These are phyloP conservation scores for Morbakka virulenta DNA, from an alignment of 30 jellyfish, hydroid and myxozoan genomes.

Conservation along the genomic window DNA sequence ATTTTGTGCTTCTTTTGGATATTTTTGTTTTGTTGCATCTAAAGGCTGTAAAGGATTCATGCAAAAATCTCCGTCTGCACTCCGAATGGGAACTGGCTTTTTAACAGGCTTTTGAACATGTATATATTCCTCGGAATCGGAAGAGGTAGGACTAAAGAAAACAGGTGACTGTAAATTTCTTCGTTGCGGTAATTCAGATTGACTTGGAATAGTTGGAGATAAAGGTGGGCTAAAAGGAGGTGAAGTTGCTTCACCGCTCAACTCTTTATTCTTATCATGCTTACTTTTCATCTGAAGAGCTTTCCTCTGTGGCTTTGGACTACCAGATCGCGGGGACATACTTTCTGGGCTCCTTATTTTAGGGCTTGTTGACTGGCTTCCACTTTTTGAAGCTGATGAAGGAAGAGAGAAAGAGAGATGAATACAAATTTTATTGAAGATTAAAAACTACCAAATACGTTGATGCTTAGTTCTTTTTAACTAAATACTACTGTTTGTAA, in stretches of 20 bases:
- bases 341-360: neutral
- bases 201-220: neutral
- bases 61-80: neutral
- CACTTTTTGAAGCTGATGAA: neutral
- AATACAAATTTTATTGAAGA: too few relatives aligned
- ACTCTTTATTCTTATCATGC: neutral
- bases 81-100: neutral
- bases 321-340: neutral
- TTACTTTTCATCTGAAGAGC: neutral
- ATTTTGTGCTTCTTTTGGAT: too few relatives aligned
- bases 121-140: neutral
- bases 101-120: neutral
- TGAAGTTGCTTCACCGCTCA: neutral
- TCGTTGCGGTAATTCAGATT: neutral
- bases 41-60: neutral
- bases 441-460: too few relatives aligned
- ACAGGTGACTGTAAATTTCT: neutral
- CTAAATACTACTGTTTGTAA: too few relatives aligned
- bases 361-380: neutral
- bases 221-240: neutral
- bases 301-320: neutral
- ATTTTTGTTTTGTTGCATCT: too few relatives aligned
- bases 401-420: neutral
- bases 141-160: neutral
- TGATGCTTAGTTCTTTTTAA: too few relatives aligned